Conservation (phyloP, 1,140 invertebrate species). For the Ctenoplectra terminalis region DNA sequence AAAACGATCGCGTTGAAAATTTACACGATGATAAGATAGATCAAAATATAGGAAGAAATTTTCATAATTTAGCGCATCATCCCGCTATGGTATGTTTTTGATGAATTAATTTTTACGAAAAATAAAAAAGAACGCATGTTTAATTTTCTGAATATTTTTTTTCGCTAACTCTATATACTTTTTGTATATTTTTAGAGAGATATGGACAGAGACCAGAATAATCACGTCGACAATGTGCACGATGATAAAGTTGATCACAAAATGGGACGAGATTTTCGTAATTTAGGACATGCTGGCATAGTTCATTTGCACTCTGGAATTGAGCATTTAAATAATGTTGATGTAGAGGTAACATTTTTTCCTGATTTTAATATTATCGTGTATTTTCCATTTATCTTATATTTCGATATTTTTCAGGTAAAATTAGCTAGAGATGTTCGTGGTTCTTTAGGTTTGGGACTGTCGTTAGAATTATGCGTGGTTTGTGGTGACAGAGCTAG, state of each 20-base stretch:
- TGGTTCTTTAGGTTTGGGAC: conserved; percentile 81
- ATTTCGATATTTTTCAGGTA: conserved; percentile 68
- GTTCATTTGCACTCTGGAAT: conserved; percentile 74
- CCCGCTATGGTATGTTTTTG: conserved; percentile 59
- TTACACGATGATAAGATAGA: conserved; percentile 69
- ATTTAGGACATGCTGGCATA: conserved; percentile 69
- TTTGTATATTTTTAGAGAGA: conserved; percentile 64
- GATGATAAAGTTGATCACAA: conserved; percentile 75
- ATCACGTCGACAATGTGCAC: conserved; percentile 71
- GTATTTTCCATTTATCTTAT: conserved; percentile 5
- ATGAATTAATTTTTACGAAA: neutral
- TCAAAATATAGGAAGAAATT: conserved; percentile 63
- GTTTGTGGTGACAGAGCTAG: conserved; percentile 97
- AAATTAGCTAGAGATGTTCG: conserved; percentile 81
- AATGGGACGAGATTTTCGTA: conserved; percentile 74
- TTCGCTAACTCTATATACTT: conserved; percentile 2
- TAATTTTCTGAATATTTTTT: neutral
- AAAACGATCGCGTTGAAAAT: conserved; percentile 61
- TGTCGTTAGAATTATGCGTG: conserved; percentile 92
- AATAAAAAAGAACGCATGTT: neutral
- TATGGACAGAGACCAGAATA: conserved; percentile 71
- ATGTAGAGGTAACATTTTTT: conserved; percentile 72
- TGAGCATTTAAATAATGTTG: conserved; percentile 74
- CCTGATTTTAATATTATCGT: conserved; percentile 1
- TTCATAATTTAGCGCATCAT: conserved; percentile 66